These are phyloP conservation scores for Salminus brasiliensis DNA, from an alignment of 2,113 vertebrate species.

Conservation along the genomic window DNA sequence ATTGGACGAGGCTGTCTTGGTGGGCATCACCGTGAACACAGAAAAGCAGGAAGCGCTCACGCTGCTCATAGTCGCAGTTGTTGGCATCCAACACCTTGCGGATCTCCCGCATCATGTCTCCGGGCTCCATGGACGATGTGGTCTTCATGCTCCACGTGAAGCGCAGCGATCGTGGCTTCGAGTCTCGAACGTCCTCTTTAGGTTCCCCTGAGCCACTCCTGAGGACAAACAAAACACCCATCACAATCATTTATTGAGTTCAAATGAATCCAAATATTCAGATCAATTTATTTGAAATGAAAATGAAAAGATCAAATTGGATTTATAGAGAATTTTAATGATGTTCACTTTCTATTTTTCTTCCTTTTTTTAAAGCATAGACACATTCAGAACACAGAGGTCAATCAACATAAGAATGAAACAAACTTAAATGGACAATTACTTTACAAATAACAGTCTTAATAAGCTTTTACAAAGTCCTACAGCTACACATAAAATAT, in stretches of 20 bases:
- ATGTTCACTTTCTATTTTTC: not conserved
- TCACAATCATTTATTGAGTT: too few relatives aligned
- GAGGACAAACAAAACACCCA: not conserved
- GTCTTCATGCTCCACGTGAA: slow-evolving; percentile 64
- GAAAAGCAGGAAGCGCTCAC: slow-evolving; percentile 88
- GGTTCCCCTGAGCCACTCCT: slow-evolving; percentile 54
- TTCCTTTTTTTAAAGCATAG: not conserved
- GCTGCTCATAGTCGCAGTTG: slow-evolving; percentile 90
- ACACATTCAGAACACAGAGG: not conserved
- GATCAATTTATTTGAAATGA: not conserved
- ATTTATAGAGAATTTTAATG: not conserved
- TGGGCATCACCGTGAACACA: slow-evolving; percentile 86
- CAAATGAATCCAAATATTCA: not conserved
- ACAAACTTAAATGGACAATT: not conserved
- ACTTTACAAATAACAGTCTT: not conserved
- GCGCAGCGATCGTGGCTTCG: slow-evolving; percentile 54
- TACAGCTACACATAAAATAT: not conserved
- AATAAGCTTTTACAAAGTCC: not conserved
- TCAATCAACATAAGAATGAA: not conserved
- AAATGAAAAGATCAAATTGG: not conserved
- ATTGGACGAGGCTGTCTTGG: slow-evolving; percentile 87
- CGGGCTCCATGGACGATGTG: slow-evolving; percentile 59
- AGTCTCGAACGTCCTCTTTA: slow-evolving; percentile 49
- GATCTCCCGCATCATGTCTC: slow-evolving; percentile 90
- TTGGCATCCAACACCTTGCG: slow-evolving; percentile 89